Base-by-base conservation (phyloP, 1,140 invertebrate species). In the Tribolium madens region DNA sequence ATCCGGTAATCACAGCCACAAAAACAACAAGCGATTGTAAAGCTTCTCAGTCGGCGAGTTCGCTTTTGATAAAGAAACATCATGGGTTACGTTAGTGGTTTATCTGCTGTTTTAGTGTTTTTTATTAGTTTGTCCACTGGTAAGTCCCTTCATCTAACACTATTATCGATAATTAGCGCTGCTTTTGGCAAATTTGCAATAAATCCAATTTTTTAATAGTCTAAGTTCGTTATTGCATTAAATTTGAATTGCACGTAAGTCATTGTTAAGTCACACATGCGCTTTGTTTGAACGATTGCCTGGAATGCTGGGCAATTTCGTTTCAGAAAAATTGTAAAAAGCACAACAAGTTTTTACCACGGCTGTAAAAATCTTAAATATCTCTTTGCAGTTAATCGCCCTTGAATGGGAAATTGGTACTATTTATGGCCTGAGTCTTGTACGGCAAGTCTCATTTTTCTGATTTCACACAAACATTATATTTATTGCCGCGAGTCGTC, bases 11-110 rank as follows among this genome's bases (percentile, higher is more conserved):
- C 75, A 69, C 57, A 52, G 75, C 75, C 70, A 76, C 76, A 77
- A 77, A 77, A 77, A 77, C 76, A 77, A 77, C 76, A 77, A 72
- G 70, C 76, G 76, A 77, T 57, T 77, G 42, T 52, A 77, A 70
- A 77, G 69, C 70, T 70, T 60, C 70, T 77, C 76, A 77, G 76
- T 77, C 18, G 60, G 76, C 76, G 69, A 47, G 47, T 57, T 73
- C 76, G 70, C 69, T 68, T 60, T 72, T 70, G 52, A 64, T 60
- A 48, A 77, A 77, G 60, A 60, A 73, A 52, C 50, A 73, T 72
- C 70, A 77, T 77, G 76, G 50, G 50, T 46, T 57, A 72, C 52
- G 52, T 72, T 64, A 57, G 76, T 72, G 57, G 52, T 48, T 64
- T 72, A 48, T 53, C 76, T 42, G 57, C 57, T 64, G 15, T 75